A percentile compares a stretch with the other conserved stretches of the same genome.
These are phyloP conservation scores for Uloborus plumipes DNA, from an alignment of 2,888 invertebrate genomes.

Conservation along the genomic window DNA sequence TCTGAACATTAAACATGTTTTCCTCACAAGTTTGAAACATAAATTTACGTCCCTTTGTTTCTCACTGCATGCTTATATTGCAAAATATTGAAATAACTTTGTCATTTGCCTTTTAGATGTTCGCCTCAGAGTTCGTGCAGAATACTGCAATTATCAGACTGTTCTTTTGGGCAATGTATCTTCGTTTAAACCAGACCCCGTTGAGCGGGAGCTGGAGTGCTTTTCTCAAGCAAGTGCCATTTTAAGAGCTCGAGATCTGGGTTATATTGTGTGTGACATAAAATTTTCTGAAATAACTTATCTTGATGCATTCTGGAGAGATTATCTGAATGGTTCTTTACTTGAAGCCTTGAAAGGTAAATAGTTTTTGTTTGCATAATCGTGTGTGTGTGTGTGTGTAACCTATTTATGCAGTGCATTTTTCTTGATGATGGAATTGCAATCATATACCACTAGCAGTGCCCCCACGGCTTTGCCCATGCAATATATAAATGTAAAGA, in stretches of 20 bases:
- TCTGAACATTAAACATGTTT: no score
- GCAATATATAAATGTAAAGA: no score
- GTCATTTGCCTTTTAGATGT: conserved; percentile 67
- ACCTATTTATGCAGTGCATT: no score
- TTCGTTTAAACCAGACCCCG: conserved; percentile 69
- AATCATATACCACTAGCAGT: no score
- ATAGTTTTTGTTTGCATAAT: background rate
- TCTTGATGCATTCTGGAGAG: conserved; percentile 71
- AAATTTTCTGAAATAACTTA: conserved; percentile 71
- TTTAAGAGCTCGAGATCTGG: conserved; percentile 70
- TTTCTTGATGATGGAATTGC: no score
- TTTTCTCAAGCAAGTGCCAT: conserved; percentile 70
- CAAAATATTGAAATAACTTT: background rate
- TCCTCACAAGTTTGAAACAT: no score
- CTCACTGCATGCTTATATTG: no score
- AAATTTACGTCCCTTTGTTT: no score
- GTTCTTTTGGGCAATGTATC: conserved; percentile 69
- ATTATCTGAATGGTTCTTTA: conserved; percentile 70
- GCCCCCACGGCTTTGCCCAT: no score
- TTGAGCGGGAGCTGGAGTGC: conserved; percentile 70
- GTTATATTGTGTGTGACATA: conserved; percentile 71
- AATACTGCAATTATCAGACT: conserved; percentile 69
- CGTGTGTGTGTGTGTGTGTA: no score
- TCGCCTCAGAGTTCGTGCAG: conserved; percentile 69
- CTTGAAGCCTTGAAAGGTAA: conserved; percentile 70